Percentiles rank a stretch among this genome's conserved stretches.
Conservation (phyloP, 2,797 vertebrate genomes). For the Schizothorax lantsangensis region DNA sequence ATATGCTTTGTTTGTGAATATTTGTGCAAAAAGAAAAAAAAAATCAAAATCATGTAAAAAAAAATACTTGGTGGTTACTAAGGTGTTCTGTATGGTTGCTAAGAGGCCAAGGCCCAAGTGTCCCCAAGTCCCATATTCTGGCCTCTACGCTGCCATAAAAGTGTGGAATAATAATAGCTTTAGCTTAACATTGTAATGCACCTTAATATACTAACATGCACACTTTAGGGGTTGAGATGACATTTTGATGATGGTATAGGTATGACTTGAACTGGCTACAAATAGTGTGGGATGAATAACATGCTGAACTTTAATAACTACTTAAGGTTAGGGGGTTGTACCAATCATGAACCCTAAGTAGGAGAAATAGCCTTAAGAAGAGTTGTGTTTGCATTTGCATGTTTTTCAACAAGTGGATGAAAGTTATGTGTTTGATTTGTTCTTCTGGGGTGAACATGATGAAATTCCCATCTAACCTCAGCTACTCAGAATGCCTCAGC, state of each 20-base stretch:
- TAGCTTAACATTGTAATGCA: background rate
- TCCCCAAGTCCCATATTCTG: background rate
- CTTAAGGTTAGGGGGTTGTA: background rate
- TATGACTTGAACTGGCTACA: background rate
- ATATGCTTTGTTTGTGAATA: too few relatives aligned
- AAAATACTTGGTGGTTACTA: too few relatives aligned
- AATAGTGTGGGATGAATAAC: background rate
- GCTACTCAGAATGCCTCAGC: conserved; percentile 38
- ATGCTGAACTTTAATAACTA: background rate
- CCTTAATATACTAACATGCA: background rate
- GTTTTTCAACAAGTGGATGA: background rate
- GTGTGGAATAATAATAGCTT: background rate
- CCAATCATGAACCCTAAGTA: background rate
- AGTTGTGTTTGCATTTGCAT: background rate
- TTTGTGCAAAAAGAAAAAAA: too few relatives aligned
- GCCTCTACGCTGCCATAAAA: background rate
- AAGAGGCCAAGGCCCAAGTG: too few relatives aligned
- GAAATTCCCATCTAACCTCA: conserved; percentile 37
- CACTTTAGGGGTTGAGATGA: background rate
- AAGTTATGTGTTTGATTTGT: background rate
- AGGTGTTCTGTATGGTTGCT: too few relatives aligned
- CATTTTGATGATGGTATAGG: background rate
- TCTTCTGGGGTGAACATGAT: conserved; percentile 15
- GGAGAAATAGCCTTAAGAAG: background rate
- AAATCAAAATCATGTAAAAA: too few relatives aligned